A percentile compares a stretch with the other conserved stretches of the same genome.
Evolutionary conservation across 2,113 vertebrate genomes (phyloP).

Genomic region (Megaleporinus macrocephalus): DNA sequence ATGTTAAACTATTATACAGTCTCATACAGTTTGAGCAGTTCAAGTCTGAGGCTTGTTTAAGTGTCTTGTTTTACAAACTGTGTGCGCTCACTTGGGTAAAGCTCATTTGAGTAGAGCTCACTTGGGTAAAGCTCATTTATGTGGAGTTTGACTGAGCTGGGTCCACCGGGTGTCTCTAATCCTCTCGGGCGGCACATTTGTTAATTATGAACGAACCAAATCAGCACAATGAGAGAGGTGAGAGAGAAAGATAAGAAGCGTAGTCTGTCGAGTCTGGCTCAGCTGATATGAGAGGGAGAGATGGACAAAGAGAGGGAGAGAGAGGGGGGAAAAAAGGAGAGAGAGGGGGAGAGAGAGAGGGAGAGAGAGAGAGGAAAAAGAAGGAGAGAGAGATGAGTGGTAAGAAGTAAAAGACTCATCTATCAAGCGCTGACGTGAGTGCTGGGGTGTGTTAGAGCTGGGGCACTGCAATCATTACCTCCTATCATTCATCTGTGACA

Average conservation of each 20-base stretch:
- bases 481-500: slow-evolving; percentile 43
- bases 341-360: slow-evolving; percentile 18
- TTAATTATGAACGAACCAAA: slow-evolving; percentile 11
- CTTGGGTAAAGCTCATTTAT: not conserved
- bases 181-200: not conserved
- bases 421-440: slow-evolving; percentile 36
- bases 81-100: not conserved
- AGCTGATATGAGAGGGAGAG: not conserved
- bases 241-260: not conserved
- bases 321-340: not conserved
- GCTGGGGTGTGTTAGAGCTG: slow-evolving; percentile 44
- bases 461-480: slow-evolving; percentile 37
- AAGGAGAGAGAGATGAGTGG: slow-evolving; percentile 32
- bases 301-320: not conserved
- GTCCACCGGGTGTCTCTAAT: not conserved
- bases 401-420: slow-evolving; percentile 44
- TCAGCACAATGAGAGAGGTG: not conserved
- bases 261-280: not conserved
- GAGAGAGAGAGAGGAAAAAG: not conserved
- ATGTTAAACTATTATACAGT: too few species aligned
- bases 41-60: not conserved
- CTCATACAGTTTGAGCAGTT: too few species aligned
- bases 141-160: not conserved
- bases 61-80: not conserved
- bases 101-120: too few species aligned